These are phyloP conservation scores for Daktulosphaira vitifoliae DNA, from an alignment of 1,140 invertebrate species.

Conservation along the genomic window DNA sequence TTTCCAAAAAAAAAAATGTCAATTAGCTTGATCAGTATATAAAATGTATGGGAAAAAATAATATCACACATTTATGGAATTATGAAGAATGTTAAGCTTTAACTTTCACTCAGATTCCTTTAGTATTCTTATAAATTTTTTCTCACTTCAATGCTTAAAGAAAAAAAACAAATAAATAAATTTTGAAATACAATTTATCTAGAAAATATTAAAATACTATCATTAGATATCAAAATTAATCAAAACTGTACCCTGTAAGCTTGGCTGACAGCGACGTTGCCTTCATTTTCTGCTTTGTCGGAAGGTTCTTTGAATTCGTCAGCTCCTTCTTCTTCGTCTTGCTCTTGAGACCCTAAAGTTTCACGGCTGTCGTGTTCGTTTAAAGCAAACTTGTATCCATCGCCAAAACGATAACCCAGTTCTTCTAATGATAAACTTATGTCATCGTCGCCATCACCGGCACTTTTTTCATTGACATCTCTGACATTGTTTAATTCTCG, in stretches of 20 bases:
- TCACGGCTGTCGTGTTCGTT: background rate
- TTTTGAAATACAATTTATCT: too few relatives aligned
- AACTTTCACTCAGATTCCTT: too few relatives aligned
- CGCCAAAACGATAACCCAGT: constrained; percentile 20
- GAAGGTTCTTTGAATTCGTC: constrained; percentile 7
- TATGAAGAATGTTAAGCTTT: too few relatives aligned
- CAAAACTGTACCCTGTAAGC: constrained; percentile 1
- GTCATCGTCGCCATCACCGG: background rate
- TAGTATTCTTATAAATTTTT: too few relatives aligned
- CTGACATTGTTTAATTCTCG: background rate
- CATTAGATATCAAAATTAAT: background rate
- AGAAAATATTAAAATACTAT: too few relatives aligned
- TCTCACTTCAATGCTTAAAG: too few relatives aligned
- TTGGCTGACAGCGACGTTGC: constrained; percentile 14
- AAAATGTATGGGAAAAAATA: too few relatives aligned
- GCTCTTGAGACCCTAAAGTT: background rate
- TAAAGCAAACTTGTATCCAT: constrained; percentile 10
- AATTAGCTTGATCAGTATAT: too few relatives aligned
- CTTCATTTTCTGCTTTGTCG: background rate
- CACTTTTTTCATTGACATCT: background rate
- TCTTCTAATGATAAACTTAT: constrained; percentile 9
- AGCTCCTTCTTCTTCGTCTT: constrained; percentile 7
- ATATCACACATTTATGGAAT: too few relatives aligned
- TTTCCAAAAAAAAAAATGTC: too few relatives aligned
- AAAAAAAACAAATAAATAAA: too few relatives aligned